Evolutionary conservation across 2,113 vertebrate genomes (phyloP).

Genomic region (Alethe castanea): DNA sequence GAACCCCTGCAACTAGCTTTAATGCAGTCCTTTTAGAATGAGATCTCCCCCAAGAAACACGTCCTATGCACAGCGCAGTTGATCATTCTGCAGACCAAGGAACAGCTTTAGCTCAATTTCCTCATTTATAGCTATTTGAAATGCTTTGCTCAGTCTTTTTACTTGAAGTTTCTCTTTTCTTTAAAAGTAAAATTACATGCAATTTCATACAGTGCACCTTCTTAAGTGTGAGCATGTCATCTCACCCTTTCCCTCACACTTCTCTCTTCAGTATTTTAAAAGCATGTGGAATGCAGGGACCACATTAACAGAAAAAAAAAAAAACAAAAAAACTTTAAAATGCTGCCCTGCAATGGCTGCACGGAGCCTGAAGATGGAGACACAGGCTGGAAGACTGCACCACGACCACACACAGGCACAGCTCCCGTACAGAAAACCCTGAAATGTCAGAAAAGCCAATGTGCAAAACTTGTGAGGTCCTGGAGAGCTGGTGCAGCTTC

Average conservation of each 20-base stretch:
- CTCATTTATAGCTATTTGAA: neutral
- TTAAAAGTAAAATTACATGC: neutral
- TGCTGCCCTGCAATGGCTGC: neutral
- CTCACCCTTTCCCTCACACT: neutral
- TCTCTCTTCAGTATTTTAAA: neutral
- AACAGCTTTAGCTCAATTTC: neutral
- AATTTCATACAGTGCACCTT: neutral
- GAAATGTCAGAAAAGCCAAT: neutral
- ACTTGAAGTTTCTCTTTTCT: neutral
- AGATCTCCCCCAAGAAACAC: conserved; percentile 25
- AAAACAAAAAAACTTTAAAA: neutral
- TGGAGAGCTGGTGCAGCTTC: neutral
- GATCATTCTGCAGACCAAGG: neutral
- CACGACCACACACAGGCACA: neutral
- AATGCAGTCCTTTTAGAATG: neutral
- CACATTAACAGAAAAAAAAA: neutral
- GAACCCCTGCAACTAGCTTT: conserved; percentile 28
- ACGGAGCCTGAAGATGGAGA: conserved; percentile 73
- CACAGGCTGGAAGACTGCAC: conserved; percentile 63
- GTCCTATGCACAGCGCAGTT: neutral
- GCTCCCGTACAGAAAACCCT: neutral
- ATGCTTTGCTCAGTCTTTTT: neutral
- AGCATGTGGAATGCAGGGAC: neutral
- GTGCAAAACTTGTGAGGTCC: neutral
- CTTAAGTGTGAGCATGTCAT: neutral